phyloP scores from a whole-genome alignment of 2,888 invertebrate species.

The Drosophila incognita region DNA sequence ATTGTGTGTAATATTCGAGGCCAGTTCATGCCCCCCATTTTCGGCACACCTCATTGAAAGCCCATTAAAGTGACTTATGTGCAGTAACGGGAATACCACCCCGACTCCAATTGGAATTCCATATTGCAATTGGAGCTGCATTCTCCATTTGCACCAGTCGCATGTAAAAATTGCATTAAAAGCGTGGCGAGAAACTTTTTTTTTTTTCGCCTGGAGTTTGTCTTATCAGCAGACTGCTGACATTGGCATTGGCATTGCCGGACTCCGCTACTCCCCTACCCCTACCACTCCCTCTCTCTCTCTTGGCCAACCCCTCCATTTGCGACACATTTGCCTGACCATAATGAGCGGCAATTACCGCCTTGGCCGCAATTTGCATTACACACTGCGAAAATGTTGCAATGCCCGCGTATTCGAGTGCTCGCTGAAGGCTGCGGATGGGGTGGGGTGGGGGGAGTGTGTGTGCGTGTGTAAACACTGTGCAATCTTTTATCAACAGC shows the following conservation, averaged over 20 bases:
- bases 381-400: constrained; percentile 75
- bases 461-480: constrained; percentile 61
- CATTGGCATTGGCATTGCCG: constrained; percentile 47
- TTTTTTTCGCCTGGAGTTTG: constrained; percentile 60
- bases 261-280: neutral
- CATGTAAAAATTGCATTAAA: constrained; percentile 77
- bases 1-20: constrained; percentile 66
- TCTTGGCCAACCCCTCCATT: neutral
- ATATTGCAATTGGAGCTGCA: constrained; percentile 43
- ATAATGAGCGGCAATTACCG: constrained; percentile 79
- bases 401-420: constrained; percentile 28
- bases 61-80: constrained; percentile 79
- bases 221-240: constrained; percentile 68
- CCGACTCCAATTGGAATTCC: constrained; percentile 35
- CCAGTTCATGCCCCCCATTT: constrained; percentile 8
- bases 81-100: constrained; percentile 4
- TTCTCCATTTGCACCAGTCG: constrained; percentile 8
- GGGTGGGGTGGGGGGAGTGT: neutral
- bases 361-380: constrained; percentile 78
- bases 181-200: constrained; percentile 27
- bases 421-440: neutral
- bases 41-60: constrained; percentile 75
- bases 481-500: constrained; percentile 75
- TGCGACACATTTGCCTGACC: constrained; percentile 74
- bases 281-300: neutral